Evolutionary conservation across 2,888 invertebrate genomes (phyloP).

Genomic region (Patella depressa): DNA sequence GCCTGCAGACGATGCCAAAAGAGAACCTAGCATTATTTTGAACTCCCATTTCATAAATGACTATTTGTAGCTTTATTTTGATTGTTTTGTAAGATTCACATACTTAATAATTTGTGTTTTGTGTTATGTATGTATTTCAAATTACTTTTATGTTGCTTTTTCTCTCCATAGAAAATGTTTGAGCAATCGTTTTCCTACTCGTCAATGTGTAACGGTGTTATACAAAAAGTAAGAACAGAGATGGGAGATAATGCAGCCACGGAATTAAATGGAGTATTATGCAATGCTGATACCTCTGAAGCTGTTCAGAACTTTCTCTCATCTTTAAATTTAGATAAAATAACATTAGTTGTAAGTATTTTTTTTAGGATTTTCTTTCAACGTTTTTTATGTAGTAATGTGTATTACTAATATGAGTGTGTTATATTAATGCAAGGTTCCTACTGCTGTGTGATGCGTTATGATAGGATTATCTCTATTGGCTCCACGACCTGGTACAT

Average conservation of each 20-base stretch:
- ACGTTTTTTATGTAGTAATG: too few relatives aligned
- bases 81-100: too few relatives aligned
- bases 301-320: slow-evolving; percentile 12
- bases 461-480: not conserved
- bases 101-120: not conserved
- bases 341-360: slow-evolving; percentile 17
- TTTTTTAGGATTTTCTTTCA: too few relatives aligned
- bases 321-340: not conserved
- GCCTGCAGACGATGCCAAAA: too few relatives aligned
- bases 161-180: slow-evolving; percentile 21
- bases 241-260: slow-evolving; percentile 6
- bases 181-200: slow-evolving; percentile 11
- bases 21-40: too few relatives aligned
- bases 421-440: too few relatives aligned
- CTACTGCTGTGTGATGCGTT: too few relatives aligned
- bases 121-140: too few relatives aligned
- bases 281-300: not conserved
- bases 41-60: too few relatives aligned
- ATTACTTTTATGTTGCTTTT: not conserved
- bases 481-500: not conserved
- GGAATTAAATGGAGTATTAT: slow-evolving; percentile 7
- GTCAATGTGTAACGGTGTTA: slow-evolving; percentile 20
- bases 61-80: too few relatives aligned
- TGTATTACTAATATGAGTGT: too few relatives aligned
- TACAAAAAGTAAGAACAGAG: slow-evolving; percentile 1